A percentile compares a stretch with the other conserved stretches of the same genome.
Evolutionary conservation across 2,113 vertebrate genomes (phyloP).

Genomic region (Elephas maximus): DNA sequence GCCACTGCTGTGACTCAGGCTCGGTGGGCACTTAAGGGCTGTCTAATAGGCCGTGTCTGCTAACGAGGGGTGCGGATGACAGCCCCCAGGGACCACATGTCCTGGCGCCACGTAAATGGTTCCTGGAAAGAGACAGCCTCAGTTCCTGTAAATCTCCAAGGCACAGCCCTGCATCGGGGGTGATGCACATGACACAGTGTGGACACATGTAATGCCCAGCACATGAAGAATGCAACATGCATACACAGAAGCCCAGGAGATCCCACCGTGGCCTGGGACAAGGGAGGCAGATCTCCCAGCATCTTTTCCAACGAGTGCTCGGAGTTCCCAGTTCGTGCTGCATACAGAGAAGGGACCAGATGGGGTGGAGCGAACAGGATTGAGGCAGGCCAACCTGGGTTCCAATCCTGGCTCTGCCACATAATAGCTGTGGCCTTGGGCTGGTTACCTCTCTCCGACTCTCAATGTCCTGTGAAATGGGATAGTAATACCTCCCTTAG

Average conservation of each 20-base stretch:
- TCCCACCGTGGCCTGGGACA: accelerated
- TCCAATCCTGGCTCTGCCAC: not conserved
- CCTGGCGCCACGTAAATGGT: accelerated
- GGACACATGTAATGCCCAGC: accelerated
- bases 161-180: not conserved
- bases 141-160: not conserved
- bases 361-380: not conserved
- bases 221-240: accelerated
- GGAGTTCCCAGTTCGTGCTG: not conserved
- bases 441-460: not conserved
- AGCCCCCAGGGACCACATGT: not conserved
- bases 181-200: accelerated
- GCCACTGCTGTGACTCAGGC: not conserved
- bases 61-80: slow-evolving; percentile 47
- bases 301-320: not conserved
- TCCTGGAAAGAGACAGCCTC: not conserved
- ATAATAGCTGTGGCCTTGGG: not conserved
- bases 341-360: not conserved
- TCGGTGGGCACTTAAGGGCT: not conserved
- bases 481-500: accelerated
- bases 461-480: not conserved
- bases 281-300: not conserved
- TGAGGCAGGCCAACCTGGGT: not conserved
- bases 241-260: accelerated
- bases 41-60: not conserved